phyloP scores from a whole-genome alignment of 2,113 vertebrate species.

The Calypte anna region DNA sequence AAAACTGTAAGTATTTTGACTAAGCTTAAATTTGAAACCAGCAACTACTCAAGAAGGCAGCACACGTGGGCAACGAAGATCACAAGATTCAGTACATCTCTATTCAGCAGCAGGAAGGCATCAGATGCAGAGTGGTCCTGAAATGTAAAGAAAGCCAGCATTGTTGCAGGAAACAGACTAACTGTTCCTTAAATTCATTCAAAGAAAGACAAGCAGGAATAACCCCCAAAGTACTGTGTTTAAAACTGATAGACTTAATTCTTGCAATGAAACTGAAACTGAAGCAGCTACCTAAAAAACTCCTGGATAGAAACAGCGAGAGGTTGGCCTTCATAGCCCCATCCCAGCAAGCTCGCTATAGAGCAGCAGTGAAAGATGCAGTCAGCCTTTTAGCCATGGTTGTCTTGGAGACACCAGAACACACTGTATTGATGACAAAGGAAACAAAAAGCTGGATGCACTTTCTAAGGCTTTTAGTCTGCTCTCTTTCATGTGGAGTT shows the following conservation, averaged over 20 bases:
- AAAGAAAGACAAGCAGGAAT: background rate
- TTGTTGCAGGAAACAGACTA: conserved; percentile 36
- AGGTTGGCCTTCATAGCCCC: background rate
- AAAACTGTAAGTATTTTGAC: background rate
- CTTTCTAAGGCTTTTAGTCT: conserved; percentile 68
- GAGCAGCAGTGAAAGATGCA: conserved; percentile 64
- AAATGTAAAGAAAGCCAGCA: conserved; percentile 52
- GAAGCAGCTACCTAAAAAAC: background rate
- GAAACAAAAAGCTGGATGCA: conserved; percentile 70
- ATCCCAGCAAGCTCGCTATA: background rate
- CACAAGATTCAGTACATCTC: conserved; percentile 2
- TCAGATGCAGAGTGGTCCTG: conserved; percentile 5
- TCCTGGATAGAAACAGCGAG: background rate
- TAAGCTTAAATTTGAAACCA: background rate
- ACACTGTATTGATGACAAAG: conserved; percentile 67
- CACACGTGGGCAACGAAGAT: background rate
- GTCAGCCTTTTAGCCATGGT: conserved; percentile 63
- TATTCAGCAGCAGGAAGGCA: conserved; percentile 53
- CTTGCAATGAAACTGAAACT: background rate
- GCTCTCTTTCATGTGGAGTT: conserved; percentile 56
- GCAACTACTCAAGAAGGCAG: background rate
- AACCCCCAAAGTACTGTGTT: background rate
- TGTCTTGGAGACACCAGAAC: conserved; percentile 75
- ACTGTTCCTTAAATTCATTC: background rate
- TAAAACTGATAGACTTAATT: background rate